A percentile compares a stretch with the other conserved stretches of the same genome.
phyloP scores from a whole-genome alignment of 2,888 invertebrate genomes.

The Phengaris alcon region DNA sequence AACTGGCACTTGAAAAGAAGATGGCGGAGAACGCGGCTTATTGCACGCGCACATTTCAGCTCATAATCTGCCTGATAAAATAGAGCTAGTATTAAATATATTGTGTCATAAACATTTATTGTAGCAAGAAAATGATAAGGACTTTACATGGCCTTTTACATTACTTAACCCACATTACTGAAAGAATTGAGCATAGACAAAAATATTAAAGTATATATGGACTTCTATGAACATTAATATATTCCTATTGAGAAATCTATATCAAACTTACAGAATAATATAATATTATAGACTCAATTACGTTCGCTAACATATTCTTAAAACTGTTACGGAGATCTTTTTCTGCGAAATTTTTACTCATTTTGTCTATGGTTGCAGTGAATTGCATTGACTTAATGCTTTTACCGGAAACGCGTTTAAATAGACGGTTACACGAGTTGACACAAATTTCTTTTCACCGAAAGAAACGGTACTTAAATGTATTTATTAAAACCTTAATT shows the following conservation, averaged over 20 bases:
- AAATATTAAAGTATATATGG: not conserved
- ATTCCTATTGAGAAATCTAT: no score
- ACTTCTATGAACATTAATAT: no score
- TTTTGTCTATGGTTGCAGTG: slow-evolving; percentile 4
- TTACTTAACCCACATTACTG: slow-evolving; percentile 2
- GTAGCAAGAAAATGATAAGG: slow-evolving; percentile 8
- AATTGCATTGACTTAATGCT: slow-evolving; percentile 5
- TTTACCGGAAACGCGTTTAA: slow-evolving; percentile 13
- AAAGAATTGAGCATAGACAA: slow-evolving; percentile 10
- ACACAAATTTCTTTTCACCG: slow-evolving; percentile 14
- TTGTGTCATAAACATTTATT: slow-evolving; percentile 19
- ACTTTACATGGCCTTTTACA: not conserved
- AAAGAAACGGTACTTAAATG: slow-evolving; percentile 12
- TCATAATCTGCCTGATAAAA: slow-evolving; percentile 24
- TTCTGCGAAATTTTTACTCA: not conserved
- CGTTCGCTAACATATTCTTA: not conserved
- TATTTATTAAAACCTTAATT: not conserved
- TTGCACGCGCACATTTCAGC: slow-evolving; percentile 11
- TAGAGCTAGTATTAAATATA: slow-evolving; percentile 27
- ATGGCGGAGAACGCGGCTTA: not conserved
- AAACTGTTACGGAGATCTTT: not conserved
- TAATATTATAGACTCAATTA: no score
- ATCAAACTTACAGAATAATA: no score
- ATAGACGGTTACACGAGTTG: not conserved
- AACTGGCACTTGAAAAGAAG: not conserved